Evolutionary conservation across 2,888 invertebrate species (phyloP), one percentile per base, ranked within the genome.

Genomic region (Noctuana brunneofusca): DNA sequence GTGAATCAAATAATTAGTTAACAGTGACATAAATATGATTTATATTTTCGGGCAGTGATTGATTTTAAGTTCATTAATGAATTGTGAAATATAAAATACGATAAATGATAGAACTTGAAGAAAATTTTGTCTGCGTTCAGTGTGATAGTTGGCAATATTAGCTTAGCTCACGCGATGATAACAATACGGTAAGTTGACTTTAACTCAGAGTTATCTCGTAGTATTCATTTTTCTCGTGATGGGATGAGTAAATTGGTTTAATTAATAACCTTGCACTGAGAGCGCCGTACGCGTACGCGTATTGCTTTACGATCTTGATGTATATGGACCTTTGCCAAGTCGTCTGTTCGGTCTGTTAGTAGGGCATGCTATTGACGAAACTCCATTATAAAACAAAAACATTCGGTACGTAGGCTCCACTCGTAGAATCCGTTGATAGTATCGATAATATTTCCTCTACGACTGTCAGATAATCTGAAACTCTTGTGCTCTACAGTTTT

Each of bases 241-340:
- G 75, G 72, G 74, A 73, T 71, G 68, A 69, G 66, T 76, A 81
- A 49, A 83, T 82, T 83, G 76, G 69, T 75, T 78, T 77, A 81
- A 84, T 85, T 85, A 81, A 78, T 75, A 74, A 68, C 66, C 22
- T 18, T 48, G 35, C 49, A 73, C 70, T 70, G 69, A 74, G 70
- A 74, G 59, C 67, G 68, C 58, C 72, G 69, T 71, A 74, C 73
- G 76, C 72, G 69, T 71, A 74, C 73, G 76, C 71, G 67, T 68
- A 73, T 66, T 68, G 66, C 71, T 60, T 64, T 69, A 65, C 55
- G 71, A 57, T 69, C 70, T 41, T 73, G 75, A 72, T 68, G 27
- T 74, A 72, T 69, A 83, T 89, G 89, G 89, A 86, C 79, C 74
- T 75, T 66, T 86, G 89, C 89, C 89, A 89, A 89, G 80, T 86